These are phyloP conservation scores for Actinemys pallida DNA, from an alignment of 2,113 vertebrate genomes.

Conservation along the genomic window DNA sequence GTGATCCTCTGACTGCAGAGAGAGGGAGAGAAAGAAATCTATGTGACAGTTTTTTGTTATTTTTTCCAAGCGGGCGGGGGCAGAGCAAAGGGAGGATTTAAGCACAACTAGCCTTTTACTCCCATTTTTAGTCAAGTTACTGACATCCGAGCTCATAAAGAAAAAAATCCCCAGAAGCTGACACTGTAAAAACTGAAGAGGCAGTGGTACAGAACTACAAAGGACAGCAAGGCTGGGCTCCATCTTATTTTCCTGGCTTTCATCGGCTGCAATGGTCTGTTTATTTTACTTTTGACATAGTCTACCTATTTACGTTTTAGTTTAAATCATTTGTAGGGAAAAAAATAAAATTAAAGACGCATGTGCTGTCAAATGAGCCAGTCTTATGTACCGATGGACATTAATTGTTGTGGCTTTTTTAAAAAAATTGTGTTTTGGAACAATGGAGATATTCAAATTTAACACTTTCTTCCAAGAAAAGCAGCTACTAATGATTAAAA, in stretches of 20 bases:
- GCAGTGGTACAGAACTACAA: not conserved
- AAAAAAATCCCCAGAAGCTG: not conserved
- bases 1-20: not conserved
- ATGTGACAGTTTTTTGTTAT: not conserved
- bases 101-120: not conserved
- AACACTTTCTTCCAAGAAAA: not conserved
- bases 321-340: not conserved
- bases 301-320: not conserved
- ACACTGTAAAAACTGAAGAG: conserved; percentile 25
- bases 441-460: not conserved
- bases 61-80: not conserved
- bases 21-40: not conserved
- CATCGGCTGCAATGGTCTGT: not conserved
- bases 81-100: conserved; percentile 10
- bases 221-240: not conserved
- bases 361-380: conserved; percentile 1
- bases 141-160: not conserved
- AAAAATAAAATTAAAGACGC: not conserved
- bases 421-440: not conserved
- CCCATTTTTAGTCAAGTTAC: not conserved
- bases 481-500: not conserved
- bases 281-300: conserved; percentile 52
- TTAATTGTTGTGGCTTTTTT: not conserved
- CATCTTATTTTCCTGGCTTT: conserved; percentile 15
- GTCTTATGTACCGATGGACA: not conserved